These are phyloP conservation scores for Coreius guichenoti DNA, from an alignment of 2,797 vertebrate species.

Conservation along the genomic window DNA sequence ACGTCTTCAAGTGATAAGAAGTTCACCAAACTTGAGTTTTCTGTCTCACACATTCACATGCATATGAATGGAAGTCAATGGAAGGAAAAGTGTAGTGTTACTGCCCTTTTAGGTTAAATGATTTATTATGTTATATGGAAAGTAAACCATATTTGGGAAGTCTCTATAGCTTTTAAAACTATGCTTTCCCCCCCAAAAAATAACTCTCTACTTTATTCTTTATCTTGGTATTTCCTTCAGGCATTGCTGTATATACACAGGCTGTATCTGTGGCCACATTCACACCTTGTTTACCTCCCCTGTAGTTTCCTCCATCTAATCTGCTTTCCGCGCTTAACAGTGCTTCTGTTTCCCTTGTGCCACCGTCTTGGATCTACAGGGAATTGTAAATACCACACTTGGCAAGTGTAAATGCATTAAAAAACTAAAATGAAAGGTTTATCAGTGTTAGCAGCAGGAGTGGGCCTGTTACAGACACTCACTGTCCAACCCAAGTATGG, in stretches of 20 bases:
- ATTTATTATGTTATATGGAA: not conserved
- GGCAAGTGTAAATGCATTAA: conserved; percentile 21
- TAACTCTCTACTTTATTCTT: not conserved
- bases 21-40: too few relatives aligned
- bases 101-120: not conserved
- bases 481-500: conserved; percentile 19
- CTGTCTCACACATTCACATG: not conserved
- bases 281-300: conserved; percentile 22
- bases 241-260: not conserved
- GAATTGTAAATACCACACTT: conserved; percentile 29
- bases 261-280: not conserved
- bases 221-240: not conserved
- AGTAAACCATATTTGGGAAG: not conserved
- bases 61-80: not conserved
- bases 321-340: conserved; percentile 2
- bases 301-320: not conserved
- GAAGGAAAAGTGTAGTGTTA: not conserved
- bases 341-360: not conserved
- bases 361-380: conserved; percentile 23
- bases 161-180: not conserved
- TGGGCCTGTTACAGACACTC: conserved; percentile 24
- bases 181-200: not conserved
- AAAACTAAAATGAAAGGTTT: conserved; percentile 25
- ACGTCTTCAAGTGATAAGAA: too few relatives aligned
- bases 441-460: conserved; percentile 22